phyloP scores from a whole-genome alignment of 2,888 invertebrate species.

The Uropetala carovei region DNA sequence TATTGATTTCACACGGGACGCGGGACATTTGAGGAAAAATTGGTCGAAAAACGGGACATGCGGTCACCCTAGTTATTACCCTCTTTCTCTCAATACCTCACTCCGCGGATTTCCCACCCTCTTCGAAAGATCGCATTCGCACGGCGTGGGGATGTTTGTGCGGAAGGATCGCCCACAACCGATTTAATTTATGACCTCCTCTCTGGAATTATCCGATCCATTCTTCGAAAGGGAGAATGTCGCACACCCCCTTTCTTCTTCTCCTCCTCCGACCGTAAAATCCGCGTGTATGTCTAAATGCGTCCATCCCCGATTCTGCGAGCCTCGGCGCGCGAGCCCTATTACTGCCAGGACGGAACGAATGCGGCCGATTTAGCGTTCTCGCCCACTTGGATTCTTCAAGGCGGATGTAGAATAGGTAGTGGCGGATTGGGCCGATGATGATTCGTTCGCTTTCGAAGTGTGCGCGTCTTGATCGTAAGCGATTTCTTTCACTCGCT shows the following conservation, averaged over 20 bases:
- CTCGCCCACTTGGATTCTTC: too few relatives aligned
- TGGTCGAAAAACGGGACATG: too few relatives aligned
- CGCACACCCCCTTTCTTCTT: neutral
- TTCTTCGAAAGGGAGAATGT: neutral
- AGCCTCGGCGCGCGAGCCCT: neutral
- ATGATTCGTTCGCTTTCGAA: too few relatives aligned
- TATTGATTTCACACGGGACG: too few relatives aligned
- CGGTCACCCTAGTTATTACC: too few relatives aligned
- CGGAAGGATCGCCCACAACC: neutral
- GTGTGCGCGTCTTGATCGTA: too few relatives aligned
- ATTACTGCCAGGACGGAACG: neutral
- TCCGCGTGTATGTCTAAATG: neutral
- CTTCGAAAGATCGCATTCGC: neutral
- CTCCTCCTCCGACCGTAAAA: neutral
- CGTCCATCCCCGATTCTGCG: neutral
- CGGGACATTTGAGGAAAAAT: too few relatives aligned
- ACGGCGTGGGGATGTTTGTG: neutral
- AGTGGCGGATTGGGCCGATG: too few relatives aligned
- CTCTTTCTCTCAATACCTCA: neutral
- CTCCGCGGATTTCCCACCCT: neutral
- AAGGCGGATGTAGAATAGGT: too few relatives aligned
- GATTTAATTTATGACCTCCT: neutral
- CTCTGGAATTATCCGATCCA: neutral
- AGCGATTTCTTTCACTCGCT: too few relatives aligned
- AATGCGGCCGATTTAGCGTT: neutral